These are phyloP conservation scores for Saccopteryx bilineata DNA, from an alignment of 2,113 vertebrate genomes.

Conservation along the genomic window DNA sequence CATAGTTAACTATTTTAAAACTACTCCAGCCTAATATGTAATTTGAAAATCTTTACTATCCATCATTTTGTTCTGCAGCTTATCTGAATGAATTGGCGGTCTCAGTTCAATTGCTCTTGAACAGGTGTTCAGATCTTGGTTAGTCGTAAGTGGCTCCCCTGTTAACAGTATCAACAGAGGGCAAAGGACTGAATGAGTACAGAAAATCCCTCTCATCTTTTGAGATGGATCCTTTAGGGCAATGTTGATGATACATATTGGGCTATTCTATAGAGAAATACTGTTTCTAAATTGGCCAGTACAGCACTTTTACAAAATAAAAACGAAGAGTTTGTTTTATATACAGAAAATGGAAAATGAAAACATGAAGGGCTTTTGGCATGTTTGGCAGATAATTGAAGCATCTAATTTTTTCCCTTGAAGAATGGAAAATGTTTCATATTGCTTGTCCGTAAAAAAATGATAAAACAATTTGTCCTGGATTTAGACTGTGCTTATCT, in stretches of 20 bases:
- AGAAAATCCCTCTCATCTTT: slow-evolving; percentile 78
- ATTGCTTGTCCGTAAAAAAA: slow-evolving; percentile 30
- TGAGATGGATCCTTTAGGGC: slow-evolving; percentile 78
- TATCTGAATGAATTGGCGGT: slow-evolving; percentile 72
- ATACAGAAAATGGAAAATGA: slow-evolving; percentile 70
- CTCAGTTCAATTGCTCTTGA: slow-evolving; percentile 82
- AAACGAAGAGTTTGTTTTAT: slow-evolving; percentile 71
- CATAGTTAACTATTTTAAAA: slow-evolving; percentile 70
- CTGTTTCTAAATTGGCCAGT: slow-evolving; percentile 76
- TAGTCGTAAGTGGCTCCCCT: slow-evolving; percentile 78
- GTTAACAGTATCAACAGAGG: slow-evolving; percentile 82
- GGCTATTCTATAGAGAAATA: slow-evolving; percentile 75
- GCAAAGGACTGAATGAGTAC: slow-evolving; percentile 75
- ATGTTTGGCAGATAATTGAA: slow-evolving; percentile 66
- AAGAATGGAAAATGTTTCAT: slow-evolving; percentile 47
- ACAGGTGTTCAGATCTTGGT: slow-evolving; percentile 78
- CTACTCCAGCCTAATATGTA: slow-evolving; percentile 61
- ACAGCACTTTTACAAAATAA: slow-evolving; percentile 77
- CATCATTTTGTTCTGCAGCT: slow-evolving; percentile 78
- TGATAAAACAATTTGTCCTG: slow-evolving; percentile 35
- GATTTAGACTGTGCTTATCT: slow-evolving; percentile 36
- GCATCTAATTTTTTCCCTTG: slow-evolving; percentile 59
- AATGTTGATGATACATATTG: slow-evolving; percentile 77
- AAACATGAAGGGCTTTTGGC: slow-evolving; percentile 64
- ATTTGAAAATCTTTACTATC: slow-evolving; percentile 77